Evolutionary conservation across 2,113 vertebrate genomes (phyloP).

Genomic region (Zapus hudsonius): DNA sequence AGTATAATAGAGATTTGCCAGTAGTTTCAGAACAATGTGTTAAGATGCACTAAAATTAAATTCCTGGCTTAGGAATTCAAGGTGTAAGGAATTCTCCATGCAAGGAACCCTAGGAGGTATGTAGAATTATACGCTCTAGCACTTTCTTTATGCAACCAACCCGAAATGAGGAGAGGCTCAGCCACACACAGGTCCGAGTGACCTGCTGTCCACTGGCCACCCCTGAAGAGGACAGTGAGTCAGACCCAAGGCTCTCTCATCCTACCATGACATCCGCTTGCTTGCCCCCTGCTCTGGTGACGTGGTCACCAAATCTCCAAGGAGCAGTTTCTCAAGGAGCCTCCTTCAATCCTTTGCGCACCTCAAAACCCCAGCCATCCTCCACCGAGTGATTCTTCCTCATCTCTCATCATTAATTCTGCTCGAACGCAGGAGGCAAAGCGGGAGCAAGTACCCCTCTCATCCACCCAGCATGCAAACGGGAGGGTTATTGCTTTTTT

Average conservation of each 20-base stretch:
- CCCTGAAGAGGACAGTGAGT: background rate
- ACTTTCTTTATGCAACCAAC: background rate
- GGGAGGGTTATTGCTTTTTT: slow-evolving; percentile 61
- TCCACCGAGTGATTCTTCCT: background rate
- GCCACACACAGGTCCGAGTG: background rate
- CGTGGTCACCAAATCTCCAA: background rate
- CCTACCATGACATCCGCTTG: background rate
- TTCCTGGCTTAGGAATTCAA: background rate
- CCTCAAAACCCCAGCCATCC: background rate
- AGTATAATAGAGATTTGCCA: background rate
- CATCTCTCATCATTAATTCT: slow-evolving; percentile 26
- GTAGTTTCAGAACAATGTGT: background rate
- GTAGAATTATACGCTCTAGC: background rate
- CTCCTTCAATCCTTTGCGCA: background rate
- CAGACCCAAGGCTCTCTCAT: background rate
- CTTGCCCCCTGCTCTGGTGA: background rate
- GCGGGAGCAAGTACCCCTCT: slow-evolving; percentile 17
- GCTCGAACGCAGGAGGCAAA: slow-evolving; percentile 32
- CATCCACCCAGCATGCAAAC: background rate
- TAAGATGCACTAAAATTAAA: background rate
- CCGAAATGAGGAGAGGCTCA: background rate
- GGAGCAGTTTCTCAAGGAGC: background rate
- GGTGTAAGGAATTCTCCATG: background rate
- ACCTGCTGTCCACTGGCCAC: background rate
- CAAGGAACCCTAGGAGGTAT: background rate